These are phyloP conservation scores for Danio choprae DNA, from an alignment of 2,797 vertebrate species.

Conservation along the genomic window DNA sequence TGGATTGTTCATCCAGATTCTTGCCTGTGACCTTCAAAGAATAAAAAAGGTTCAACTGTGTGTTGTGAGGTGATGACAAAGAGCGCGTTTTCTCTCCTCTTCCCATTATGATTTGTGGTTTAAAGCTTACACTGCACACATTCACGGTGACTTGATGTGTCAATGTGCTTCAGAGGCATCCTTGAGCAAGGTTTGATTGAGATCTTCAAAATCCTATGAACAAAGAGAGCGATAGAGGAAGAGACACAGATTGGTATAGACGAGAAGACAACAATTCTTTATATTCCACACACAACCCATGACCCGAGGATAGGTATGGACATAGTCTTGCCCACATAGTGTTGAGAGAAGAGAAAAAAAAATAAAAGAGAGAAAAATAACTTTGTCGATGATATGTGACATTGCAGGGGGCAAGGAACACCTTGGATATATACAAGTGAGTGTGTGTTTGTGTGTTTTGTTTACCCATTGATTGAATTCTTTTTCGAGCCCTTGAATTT, in stretches of 20 bases:
- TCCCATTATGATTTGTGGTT: constrained; percentile 67
- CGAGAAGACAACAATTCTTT: constrained; percentile 72
- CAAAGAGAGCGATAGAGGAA: constrained; percentile 49
- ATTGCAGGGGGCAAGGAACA: constrained; percentile 43
- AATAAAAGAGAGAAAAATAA: not conserved
- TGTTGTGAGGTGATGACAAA: constrained; percentile 12
- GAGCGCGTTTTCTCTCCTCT: constrained; percentile 60
- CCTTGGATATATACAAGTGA: not conserved
- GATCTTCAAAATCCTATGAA: constrained; percentile 72
- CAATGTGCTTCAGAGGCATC: constrained; percentile 74
- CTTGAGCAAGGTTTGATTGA: constrained; percentile 78
- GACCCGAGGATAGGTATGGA: constrained; percentile 73
- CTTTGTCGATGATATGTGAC: constrained; percentile 31
- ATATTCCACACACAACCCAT: constrained; percentile 69
- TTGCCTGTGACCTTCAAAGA: not conserved
- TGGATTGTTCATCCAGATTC: not conserved
- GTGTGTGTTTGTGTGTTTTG: not conserved
- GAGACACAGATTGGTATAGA: constrained; percentile 71
- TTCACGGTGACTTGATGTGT: constrained; percentile 65
- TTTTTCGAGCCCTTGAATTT: constrained; percentile 35
- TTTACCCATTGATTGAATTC: constrained; percentile 31
- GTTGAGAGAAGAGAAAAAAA: constrained; percentile 52
- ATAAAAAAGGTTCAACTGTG: not conserved
- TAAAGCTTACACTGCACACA: constrained; percentile 64
- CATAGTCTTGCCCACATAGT: constrained; percentile 69